A percentile compares a stretch with the other conserved stretches of the same genome.
phyloP scores from a whole-genome alignment of 2,113 vertebrate genomes.

The Gobius niger region DNA sequence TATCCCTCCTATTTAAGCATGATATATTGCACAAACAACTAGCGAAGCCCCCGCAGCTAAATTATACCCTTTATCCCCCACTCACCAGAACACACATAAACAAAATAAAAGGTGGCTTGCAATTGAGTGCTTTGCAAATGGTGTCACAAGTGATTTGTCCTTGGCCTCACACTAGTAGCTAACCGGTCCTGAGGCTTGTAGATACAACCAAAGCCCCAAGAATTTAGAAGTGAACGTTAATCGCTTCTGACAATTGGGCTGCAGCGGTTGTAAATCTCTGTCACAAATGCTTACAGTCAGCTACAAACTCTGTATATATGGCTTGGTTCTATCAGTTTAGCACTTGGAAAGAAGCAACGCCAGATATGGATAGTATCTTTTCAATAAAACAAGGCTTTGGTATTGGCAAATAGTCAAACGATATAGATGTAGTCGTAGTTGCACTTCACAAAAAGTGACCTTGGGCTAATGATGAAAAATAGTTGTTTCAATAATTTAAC shows the following conservation, averaged over 20 bases:
- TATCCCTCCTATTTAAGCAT: conserved; percentile 45
- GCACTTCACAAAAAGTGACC: no score
- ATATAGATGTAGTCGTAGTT: background rate
- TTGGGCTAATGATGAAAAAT: no score
- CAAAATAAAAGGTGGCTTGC: conserved; percentile 76
- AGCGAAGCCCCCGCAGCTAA: conserved; percentile 35
- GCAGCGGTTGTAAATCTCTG: conserved; percentile 82
- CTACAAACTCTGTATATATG: conserved; percentile 65
- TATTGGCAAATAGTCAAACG: background rate
- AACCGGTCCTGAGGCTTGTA: conserved; percentile 70
- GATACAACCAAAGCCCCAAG: conserved; percentile 76
- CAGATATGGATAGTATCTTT: conserved; percentile 15
- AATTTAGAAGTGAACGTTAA: conserved; percentile 77
- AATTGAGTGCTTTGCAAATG: conserved; percentile 80
- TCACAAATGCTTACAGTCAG: conserved; percentile 77
- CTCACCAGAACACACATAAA: conserved; percentile 33
- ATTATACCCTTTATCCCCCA: conserved; percentile 18
- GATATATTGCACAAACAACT: conserved; percentile 49
- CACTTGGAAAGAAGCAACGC: conserved; percentile 11
- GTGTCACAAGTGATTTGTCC: conserved; percentile 81
- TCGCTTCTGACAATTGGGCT: conserved; percentile 79
- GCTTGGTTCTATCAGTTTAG: conserved; percentile 48
- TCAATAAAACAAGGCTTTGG: conserved; percentile 17
- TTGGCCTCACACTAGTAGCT: conserved; percentile 77
- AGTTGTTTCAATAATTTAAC: no score